Conservation (phyloP, 2,113 vertebrate species). For the Potamarius usumacintae region DNA sequence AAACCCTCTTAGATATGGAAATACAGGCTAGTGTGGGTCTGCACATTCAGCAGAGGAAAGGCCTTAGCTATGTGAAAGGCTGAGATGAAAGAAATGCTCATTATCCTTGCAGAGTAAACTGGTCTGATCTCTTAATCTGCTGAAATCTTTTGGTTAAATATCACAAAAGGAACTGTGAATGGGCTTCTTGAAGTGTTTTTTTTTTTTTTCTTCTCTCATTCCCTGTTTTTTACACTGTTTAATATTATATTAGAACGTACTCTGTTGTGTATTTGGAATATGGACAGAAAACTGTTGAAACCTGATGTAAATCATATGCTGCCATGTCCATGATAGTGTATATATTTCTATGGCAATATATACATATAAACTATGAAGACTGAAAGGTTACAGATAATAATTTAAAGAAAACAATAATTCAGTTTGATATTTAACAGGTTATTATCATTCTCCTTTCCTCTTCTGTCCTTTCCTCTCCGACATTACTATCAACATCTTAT, state of each 20-base stretch:
- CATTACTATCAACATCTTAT: constrained; percentile 7
- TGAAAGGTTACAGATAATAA: background rate
- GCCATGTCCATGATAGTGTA: background rate
- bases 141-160: background rate
- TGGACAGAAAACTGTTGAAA: background rate
- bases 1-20: constrained; percentile 39
- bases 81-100: constrained; percentile 32
- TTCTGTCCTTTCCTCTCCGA: background rate
- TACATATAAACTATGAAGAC: background rate
- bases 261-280: background rate
- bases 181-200: background rate
- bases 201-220: background rate
- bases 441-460: background rate
- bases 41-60: constrained; percentile 29
- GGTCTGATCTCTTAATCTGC: constrained; percentile 21
- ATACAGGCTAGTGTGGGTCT: constrained; percentile 22
- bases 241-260: background rate
- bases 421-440: background rate
- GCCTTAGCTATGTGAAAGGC: constrained; percentile 11
- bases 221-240: background rate
- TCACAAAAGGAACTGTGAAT: constrained; percentile 4
- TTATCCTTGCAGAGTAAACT: constrained; percentile 31
- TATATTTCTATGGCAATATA: background rate
- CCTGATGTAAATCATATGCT: background rate
- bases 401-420: background rate